Base-by-base conservation (phyloP, 1,140 invertebrate species). In the Cydia fagiglandana region DNA sequence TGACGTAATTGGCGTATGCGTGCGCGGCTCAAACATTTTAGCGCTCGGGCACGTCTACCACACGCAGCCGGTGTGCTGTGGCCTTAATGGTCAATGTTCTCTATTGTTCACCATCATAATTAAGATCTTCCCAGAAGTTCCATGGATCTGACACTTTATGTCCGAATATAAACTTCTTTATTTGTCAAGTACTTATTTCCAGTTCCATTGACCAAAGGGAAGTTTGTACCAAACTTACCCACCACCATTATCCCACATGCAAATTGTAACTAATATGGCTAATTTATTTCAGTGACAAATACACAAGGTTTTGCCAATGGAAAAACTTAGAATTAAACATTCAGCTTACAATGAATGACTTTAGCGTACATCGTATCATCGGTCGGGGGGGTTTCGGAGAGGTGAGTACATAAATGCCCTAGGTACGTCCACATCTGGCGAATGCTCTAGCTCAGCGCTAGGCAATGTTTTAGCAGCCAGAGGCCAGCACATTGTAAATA, bases 301-400 rank as follows among this genome's bases (percentile, higher is more conserved):
- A 99, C 94, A 99, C 98, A 84, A 96, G 99, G 85, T 99, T 99
- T 95, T 99, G 99, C 93, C 99, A 99, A 94, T 99, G 99, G 99
- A 99, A 99, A 94, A 99, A 99, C 93, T 95, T 99, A 94, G 99
- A 99, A 94, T 94, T 99, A 89, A 99, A 99, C 95, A 99, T 99
- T 89, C 97, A 99, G 97, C 95, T 99, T 93, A 99, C 99, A 84
- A 99, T 99, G 99, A 99, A 99, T 94, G 99, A 99, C 95, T 99
- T 99, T 94, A 99, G 98, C 93, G 99, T 99, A 81, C 99, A 99
- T 94, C 96, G 99, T 84, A 99, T 99, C 89, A 99, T 99, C 87
- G 99, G 99, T 9, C 95, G 99, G 78, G 99, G 99, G 47, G 99
- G 99, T 70, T 99, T 99, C 93, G 99, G 99, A 38, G 99, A 99